Percentiles rank a stretch among this genome's conserved stretches.
These are phyloP conservation scores for Pseudopodoces humilis DNA, from an alignment of 2,113 vertebrate genomes.

Conservation along the genomic window DNA sequence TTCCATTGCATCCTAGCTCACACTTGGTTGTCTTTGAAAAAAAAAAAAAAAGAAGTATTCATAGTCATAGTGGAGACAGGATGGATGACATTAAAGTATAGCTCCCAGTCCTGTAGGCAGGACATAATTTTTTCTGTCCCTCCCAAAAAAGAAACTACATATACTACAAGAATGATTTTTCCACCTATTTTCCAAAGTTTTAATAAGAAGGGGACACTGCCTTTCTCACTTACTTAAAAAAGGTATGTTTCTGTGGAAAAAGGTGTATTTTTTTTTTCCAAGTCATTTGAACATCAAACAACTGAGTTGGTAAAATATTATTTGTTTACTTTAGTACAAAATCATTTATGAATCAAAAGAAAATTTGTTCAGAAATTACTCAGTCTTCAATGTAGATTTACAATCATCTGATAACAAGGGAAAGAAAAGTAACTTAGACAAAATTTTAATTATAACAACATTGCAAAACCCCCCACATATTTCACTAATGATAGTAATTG, in stretches of 20 bases:
- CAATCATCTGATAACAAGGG: not conserved
- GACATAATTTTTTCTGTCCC: fast-evolving
- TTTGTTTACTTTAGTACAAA: not conserved
- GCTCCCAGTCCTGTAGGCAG: not conserved
- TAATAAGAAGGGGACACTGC: not conserved
- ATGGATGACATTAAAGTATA: not conserved
- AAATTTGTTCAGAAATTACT: not conserved
- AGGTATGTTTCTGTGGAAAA: not conserved
- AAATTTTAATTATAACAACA: constrained; percentile 12
- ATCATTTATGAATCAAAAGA: not conserved
- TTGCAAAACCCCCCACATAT: not conserved
- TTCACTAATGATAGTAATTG: not conserved
- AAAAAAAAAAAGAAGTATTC: not conserved
- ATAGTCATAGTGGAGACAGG: not conserved
- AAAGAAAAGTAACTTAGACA: not conserved
- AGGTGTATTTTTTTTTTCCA: not conserved
- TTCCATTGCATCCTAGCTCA: not conserved
- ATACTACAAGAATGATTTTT: not conserved
- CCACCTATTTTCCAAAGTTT: not conserved
- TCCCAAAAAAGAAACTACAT: not conserved
- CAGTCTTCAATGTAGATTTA: not conserved
- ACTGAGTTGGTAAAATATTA: not conserved
- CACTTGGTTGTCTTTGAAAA: not conserved
- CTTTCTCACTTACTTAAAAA: not conserved
- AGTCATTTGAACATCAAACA: not conserved